A percentile compares a stretch with the other conserved stretches of the same genome.
Evolutionary conservation across 2,113 vertebrate species (phyloP).

Genomic region (Chrysochloris asiatica): DNA sequence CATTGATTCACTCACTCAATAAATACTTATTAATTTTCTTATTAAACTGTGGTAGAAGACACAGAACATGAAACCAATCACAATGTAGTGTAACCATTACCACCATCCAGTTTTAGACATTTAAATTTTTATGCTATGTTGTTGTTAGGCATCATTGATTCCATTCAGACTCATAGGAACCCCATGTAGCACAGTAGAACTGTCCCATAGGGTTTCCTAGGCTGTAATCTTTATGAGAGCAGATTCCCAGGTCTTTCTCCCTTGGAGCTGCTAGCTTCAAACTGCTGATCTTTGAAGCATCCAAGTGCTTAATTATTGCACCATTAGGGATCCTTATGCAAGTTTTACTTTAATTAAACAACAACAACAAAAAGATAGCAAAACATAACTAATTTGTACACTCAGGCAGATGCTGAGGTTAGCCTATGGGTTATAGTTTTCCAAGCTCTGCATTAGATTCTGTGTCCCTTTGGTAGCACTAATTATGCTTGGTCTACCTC

Average conservation of each 20-base stretch:
- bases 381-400: background rate
- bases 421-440: background rate
- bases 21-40: background rate
- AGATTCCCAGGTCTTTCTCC: background rate
- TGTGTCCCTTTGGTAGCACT: background rate
- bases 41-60: background rate
- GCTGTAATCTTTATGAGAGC: background rate
- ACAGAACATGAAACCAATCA: background rate
- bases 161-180: background rate
- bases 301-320: background rate
- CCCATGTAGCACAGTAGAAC: background rate
- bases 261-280: background rate
- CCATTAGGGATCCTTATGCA: background rate
- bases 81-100: background rate
- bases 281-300: background rate
- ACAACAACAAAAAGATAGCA: too few species aligned
- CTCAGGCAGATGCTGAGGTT: background rate
- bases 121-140: background rate
- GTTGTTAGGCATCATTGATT: background rate
- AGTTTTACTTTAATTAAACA: background rate
- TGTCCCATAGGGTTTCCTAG: background rate
- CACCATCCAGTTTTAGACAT: background rate
- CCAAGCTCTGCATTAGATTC: background rate
- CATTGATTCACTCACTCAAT: background rate
- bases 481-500: background rate